These are phyloP conservation scores for Nilaparvata lugens DNA, from an alignment of 1,140 invertebrate species.

Conservation along the genomic window DNA sequence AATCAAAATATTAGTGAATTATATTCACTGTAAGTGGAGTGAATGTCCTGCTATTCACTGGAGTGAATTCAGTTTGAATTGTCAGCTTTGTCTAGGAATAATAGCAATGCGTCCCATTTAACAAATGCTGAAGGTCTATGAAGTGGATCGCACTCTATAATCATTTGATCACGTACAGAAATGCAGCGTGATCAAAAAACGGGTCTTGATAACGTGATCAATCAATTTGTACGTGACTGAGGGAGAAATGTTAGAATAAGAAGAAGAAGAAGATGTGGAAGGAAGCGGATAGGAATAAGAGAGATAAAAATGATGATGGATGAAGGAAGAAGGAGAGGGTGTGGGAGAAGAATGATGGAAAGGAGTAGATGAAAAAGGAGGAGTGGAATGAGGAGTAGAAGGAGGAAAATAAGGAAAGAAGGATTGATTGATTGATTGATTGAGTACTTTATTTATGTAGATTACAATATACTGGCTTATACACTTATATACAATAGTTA, in stretches of 20 bases:
- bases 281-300: background rate
- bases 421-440: too few relatives aligned
- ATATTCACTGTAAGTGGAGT: too few relatives aligned
- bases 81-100: too few relatives aligned
- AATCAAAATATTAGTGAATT: too few relatives aligned
- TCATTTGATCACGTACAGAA: background rate
- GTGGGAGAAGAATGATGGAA: background rate
- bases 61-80: too few relatives aligned
- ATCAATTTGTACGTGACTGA: constrained; percentile 27
- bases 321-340: background rate
- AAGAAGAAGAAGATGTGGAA: background rate
- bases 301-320: constrained; percentile 23
- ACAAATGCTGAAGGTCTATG: too few relatives aligned
- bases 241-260: constrained; percentile 20
- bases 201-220: background rate
- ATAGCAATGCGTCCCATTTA: too few relatives aligned
- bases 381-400: constrained; percentile 5
- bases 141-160: background rate
- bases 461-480: too few relatives aligned
- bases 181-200: too few relatives aligned
- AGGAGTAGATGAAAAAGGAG: background rate
- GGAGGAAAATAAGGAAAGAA: background rate
- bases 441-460: too few relatives aligned
- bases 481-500: too few relatives aligned
- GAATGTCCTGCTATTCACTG: too few relatives aligned